A percentile compares a stretch with the other conserved stretches of the same genome.
Evolutionary conservation across 2,797 vertebrate species (phyloP).

Genomic region (Falco biarmicus): DNA sequence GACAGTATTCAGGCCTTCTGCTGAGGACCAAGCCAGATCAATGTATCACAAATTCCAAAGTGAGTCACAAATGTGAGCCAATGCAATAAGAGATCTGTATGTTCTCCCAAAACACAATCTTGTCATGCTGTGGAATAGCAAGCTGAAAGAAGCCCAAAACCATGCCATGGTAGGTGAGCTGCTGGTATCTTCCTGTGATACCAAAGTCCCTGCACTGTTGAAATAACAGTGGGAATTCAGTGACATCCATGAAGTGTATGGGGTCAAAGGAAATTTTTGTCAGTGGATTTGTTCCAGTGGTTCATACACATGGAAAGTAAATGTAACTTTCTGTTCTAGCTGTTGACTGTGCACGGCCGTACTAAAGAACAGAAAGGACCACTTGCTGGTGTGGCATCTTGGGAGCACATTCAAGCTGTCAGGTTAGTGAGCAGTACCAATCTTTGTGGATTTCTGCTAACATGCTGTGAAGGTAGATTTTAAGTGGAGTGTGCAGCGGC

Average conservation of each 20-base stretch:
- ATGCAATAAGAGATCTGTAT: neutral
- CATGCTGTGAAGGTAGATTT: neutral
- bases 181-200: neutral
- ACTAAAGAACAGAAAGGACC: conserved; percentile 98
- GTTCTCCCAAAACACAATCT: neutral
- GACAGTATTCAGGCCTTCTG: neutral
- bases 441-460: neutral
- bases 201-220: neutral
- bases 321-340: conserved; percentile 71
- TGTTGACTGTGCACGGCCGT: conserved; percentile 93
- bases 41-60: neutral
- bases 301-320: neutral
- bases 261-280: neutral
- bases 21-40: neutral
- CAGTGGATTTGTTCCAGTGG: neutral
- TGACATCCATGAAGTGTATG: neutral
- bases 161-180: neutral
- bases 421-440: conserved; percentile 75
- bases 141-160: neutral
- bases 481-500: neutral
- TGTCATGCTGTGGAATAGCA: neutral
- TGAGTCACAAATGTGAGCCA: neutral
- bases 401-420: conserved; percentile 95
- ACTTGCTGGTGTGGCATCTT: conserved; percentile 88
- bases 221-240: neutral